phyloP scores from a whole-genome alignment of 2,888 invertebrate species.

The Sympetrum striolatum region DNA sequence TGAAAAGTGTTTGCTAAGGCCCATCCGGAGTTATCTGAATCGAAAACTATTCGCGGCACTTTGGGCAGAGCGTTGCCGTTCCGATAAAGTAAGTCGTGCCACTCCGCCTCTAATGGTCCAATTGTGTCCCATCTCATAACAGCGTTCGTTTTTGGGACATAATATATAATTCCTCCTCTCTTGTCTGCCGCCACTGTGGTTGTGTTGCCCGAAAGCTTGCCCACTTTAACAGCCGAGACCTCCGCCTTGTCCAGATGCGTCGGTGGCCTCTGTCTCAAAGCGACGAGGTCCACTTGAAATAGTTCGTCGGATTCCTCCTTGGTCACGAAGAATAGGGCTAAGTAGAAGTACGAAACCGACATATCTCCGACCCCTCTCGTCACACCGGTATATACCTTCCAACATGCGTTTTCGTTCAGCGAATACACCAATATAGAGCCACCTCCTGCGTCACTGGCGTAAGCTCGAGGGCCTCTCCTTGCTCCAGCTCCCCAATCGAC shows the following conservation, averaged over 20 bases:
- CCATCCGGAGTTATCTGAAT: slow-evolving; percentile 28
- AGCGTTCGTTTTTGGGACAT: slow-evolving; percentile 59
- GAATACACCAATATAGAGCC: slow-evolving; percentile 52
- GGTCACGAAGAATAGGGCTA: slow-evolving; percentile 41
- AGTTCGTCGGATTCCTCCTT: slow-evolving; percentile 4
- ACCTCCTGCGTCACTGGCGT: slow-evolving; percentile 57
- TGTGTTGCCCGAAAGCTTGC: slow-evolving; percentile 60
- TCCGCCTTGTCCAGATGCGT: not conserved
- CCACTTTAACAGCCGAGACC: slow-evolving; percentile 54
- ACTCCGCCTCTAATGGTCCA: slow-evolving; percentile 54
- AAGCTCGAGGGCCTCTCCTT: slow-evolving; percentile 55
- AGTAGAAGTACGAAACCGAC: not conserved
- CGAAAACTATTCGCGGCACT: slow-evolving; percentile 55
- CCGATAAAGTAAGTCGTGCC: slow-evolving; percentile 6
- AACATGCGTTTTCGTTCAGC: not conserved
- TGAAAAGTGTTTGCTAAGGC: not conserved
- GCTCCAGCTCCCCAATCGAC: slow-evolving; percentile 53
- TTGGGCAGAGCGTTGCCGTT: slow-evolving; percentile 47
- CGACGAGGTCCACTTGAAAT: not conserved
- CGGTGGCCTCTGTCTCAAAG: not conserved
- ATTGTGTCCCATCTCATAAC: slow-evolving; percentile 60
- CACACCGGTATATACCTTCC: slow-evolving; percentile 39
- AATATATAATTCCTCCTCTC: slow-evolving; percentile 60
- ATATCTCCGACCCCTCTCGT: slow-evolving; percentile 42
- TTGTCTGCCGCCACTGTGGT: slow-evolving; percentile 58